phyloP scores from a whole-genome alignment of 2,888 invertebrate genomes.

The Hybos culiciformis region DNA sequence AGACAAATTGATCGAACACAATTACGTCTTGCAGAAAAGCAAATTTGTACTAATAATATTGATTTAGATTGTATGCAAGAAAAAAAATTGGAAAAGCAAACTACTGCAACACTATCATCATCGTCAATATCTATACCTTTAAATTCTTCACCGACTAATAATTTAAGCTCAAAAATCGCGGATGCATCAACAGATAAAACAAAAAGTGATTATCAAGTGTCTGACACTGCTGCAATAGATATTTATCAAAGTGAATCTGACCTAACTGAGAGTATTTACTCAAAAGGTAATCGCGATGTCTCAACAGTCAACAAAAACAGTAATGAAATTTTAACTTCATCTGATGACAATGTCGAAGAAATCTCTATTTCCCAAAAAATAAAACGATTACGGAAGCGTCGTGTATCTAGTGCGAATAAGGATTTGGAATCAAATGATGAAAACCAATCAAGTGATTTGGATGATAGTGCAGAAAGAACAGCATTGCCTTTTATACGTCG shows the following conservation, averaged over 20 bases:
- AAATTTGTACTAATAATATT: slow-evolving; percentile 30
- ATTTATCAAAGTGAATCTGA: slow-evolving; percentile 45
- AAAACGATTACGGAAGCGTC: slow-evolving; percentile 28
- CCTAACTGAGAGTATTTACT: slow-evolving; percentile 31
- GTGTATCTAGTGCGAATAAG: slow-evolving; percentile 25
- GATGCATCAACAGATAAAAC: slow-evolving; percentile 11
- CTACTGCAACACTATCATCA: background rate
- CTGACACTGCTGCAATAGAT: slow-evolving; percentile 36
- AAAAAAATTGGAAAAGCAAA: slow-evolving; percentile 5
- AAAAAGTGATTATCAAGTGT: slow-evolving; percentile 27
- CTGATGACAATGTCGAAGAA: slow-evolving; percentile 11
- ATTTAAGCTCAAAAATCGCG: background rate
- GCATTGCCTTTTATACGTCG: slow-evolving; percentile 25
- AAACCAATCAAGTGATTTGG: slow-evolving; percentile 9
- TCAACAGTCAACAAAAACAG: background rate
- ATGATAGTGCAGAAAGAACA: slow-evolving; percentile 18
- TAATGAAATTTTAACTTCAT: slow-evolving; percentile 17
- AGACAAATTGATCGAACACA: slow-evolving; percentile 28
- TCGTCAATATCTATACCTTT: too few relatives aligned
- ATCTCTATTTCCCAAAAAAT: slow-evolving; percentile 18
- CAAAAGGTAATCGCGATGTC: slow-evolving; percentile 19
- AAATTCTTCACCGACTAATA: background rate
- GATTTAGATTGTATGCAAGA: slow-evolving; percentile 22
- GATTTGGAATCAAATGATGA: slow-evolving; percentile 20
- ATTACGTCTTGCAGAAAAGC: slow-evolving; percentile 16